phyloP scores from a whole-genome alignment of 2,113 vertebrate species.

The Crypturellus undulatus region DNA sequence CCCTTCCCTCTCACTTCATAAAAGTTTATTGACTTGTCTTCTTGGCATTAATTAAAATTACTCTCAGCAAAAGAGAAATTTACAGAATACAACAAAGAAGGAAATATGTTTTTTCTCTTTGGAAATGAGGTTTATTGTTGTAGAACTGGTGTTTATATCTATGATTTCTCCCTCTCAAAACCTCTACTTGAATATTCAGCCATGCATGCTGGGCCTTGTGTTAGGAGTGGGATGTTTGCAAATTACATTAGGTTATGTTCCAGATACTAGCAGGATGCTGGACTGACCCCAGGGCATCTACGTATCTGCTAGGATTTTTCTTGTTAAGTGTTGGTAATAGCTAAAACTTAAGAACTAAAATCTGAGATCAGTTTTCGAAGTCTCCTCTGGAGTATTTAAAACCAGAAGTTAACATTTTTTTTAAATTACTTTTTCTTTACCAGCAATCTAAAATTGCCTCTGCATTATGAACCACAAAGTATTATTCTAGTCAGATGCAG shows the following conservation, averaged over 20 bases:
- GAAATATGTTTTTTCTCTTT: background rate
- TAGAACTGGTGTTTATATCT: background rate
- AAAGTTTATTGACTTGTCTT: background rate
- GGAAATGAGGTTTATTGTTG: background rate
- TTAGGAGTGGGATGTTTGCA: background rate
- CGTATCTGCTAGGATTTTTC: background rate
- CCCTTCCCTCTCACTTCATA: background rate
- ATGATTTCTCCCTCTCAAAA: background rate
- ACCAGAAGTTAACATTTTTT: background rate
- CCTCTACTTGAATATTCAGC: background rate
- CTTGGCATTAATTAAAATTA: background rate
- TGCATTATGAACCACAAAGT: background rate
- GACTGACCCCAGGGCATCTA: background rate
- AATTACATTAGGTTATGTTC: background rate
- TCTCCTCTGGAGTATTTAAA: background rate
- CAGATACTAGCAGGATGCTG: background rate
- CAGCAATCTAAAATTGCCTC: background rate
- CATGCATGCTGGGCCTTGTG: accelerated
- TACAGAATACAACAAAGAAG: background rate
- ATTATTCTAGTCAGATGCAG: background rate
- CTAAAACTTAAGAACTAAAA: background rate
- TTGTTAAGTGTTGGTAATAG: background rate
- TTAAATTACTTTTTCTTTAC: background rate
- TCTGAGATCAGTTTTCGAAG: background rate
- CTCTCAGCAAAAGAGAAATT: background rate